Conservation (phyloP, 2,888 invertebrate genomes). For the Synanthedon myopaeformis region DNA sequence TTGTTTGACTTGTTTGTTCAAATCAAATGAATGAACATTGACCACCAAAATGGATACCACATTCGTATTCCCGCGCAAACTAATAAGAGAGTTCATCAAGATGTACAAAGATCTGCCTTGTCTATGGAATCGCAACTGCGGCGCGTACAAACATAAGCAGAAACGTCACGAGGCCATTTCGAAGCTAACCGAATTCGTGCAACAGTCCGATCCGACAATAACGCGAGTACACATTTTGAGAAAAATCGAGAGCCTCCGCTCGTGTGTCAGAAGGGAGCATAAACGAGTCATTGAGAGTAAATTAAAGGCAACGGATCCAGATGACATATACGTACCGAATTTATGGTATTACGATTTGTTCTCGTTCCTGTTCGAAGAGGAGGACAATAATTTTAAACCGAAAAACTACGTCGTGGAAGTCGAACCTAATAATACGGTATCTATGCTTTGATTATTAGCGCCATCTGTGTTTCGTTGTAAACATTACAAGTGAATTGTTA, state of each 20-base stretch:
- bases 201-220: constrained; percentile 41
- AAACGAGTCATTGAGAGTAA: constrained; percentile 40
- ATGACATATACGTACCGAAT: constrained; percentile 39
- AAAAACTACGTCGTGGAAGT: not conserved
- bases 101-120: constrained; percentile 42
- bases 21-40: constrained; percentile 5
- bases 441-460: not conserved
- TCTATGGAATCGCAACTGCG: constrained; percentile 39
- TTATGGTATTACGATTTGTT: constrained; percentile 51
- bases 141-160: constrained; percentile 38
- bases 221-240: constrained; percentile 51
- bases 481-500: too few relatives aligned
- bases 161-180: constrained; percentile 43
- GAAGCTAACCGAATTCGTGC: constrained; percentile 41
- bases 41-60: constrained; percentile 8
- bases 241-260: constrained; percentile 56
- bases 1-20: not conserved
- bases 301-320: constrained; percentile 19
- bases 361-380: constrained; percentile 37
- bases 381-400: constrained; percentile 3
- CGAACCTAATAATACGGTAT: not conserved
- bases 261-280: constrained; percentile 48
- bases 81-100: constrained; percentile 39
- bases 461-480: too few relatives aligned
- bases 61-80: constrained; percentile 42